Percentiles rank a stretch among this genome's conserved stretches.
phyloP scores from a whole-genome alignment of 2,797 vertebrate genomes.

The Eupleurogrammus muticus region DNA sequence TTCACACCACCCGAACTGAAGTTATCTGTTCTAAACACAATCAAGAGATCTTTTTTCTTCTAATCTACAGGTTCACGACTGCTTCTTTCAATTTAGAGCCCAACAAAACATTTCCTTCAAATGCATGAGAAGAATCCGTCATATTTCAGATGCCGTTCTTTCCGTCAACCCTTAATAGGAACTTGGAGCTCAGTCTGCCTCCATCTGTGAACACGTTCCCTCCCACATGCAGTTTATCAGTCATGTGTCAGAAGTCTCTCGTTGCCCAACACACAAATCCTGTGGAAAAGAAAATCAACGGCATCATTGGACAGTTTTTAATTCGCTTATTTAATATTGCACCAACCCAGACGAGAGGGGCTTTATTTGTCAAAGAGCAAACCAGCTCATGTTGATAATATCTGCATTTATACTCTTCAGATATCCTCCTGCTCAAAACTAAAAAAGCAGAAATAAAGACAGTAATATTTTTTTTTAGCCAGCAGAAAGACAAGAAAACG shows the following conservation, averaged over 20 bases:
- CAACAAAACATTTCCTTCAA: slow-evolving; percentile 2
- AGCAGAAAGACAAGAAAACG: too few relatives aligned
- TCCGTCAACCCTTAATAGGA: slow-evolving; percentile 27
- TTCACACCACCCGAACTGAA: slow-evolving; percentile 15
- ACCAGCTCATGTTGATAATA: not conserved
- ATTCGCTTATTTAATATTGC: not conserved
- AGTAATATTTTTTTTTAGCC: too few relatives aligned
- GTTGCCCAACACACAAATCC: slow-evolving; percentile 17
- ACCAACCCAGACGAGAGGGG: not conserved
- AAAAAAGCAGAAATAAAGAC: not conserved
- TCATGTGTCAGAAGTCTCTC: slow-evolving; percentile 35
- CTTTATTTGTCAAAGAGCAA: not conserved
- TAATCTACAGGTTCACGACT: not conserved
- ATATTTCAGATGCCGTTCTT: not conserved
- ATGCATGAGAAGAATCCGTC: not conserved
- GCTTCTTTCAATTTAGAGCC: not conserved
- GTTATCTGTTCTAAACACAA: not conserved
- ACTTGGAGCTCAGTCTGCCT: slow-evolving; percentile 27
- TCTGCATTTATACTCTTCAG: not conserved
- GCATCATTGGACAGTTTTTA: slow-evolving; percentile 16
- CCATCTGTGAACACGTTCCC: slow-evolving; percentile 51
- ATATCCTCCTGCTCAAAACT: not conserved
- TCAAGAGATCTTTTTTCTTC: too few relatives aligned
- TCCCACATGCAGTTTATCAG: slow-evolving; percentile 59
- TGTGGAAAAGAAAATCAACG: not conserved